Conservation (phyloP, 2,888 invertebrate genomes). For the Napeogenes sylphis region DNA sequence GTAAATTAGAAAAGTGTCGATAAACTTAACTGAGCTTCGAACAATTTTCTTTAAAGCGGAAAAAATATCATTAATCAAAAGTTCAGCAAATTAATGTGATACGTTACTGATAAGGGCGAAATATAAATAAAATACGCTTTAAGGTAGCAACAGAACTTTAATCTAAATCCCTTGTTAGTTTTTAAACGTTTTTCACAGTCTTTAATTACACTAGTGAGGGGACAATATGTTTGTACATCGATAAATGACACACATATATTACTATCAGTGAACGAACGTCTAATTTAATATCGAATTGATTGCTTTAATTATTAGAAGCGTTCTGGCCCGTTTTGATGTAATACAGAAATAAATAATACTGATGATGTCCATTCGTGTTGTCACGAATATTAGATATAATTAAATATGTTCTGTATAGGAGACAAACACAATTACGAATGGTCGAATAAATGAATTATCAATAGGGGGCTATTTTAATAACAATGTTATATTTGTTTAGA, state of each 20-base stretch:
- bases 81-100: conserved; percentile 52
- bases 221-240: conserved; percentile 4
- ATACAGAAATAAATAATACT: conserved; percentile 15
- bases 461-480: conserved; percentile 1
- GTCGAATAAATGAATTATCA: conserved; percentile 23
- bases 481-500: too few species aligned
- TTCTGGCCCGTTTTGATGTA: conserved; percentile 16
- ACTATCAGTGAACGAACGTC: conserved; percentile 19
- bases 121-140: conserved; percentile 45
- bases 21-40: conserved; percentile 21
- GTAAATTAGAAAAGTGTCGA: conserved; percentile 31
- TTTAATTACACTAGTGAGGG: conserved; percentile 8
- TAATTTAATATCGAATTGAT: conserved; percentile 23
- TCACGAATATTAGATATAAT: conserved; percentile 22
- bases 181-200: neutral
- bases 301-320: conserved; percentile 23
- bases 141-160: conserved; percentile 35
- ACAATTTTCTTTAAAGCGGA: conserved; percentile 26
- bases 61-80: conserved; percentile 55
- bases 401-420: conserved; percentile 23
- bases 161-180: conserved; percentile 21
- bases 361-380: conserved; percentile 13
- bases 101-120: conserved; percentile 53
- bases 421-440: conserved; percentile 23
- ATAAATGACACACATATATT: conserved; percentile 24